These are phyloP conservation scores for Danio aesculapii DNA, from an alignment of 2,797 vertebrate species.

Conservation along the genomic window DNA sequence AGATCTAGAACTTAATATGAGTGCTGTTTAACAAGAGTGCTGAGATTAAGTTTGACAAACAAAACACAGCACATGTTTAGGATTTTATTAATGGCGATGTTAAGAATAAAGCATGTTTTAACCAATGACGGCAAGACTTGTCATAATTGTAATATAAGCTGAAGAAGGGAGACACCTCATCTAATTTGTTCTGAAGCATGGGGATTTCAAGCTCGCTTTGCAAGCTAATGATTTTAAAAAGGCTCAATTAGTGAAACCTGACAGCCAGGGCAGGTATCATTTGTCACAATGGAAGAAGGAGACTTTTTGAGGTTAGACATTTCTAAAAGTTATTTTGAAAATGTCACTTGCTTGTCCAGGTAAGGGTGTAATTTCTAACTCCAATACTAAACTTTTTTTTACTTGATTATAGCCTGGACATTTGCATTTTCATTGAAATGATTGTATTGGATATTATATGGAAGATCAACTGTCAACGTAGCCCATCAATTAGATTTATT, in stretches of 20 bases:
- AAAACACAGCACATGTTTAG: background rate
- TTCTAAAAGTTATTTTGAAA: constrained; percentile 56
- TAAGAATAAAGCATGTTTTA: constrained; percentile 7
- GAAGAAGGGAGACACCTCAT: constrained; percentile 47
- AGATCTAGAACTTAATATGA: background rate
- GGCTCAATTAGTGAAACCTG: constrained; percentile 70
- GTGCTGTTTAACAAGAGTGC: background rate
- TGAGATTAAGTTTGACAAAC: background rate
- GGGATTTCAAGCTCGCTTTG: constrained; percentile 70
- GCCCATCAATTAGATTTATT: constrained; percentile 20
- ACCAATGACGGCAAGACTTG: background rate
- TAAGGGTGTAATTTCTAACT: constrained; percentile 22
- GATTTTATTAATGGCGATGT: background rate
- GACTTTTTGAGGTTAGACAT: constrained; percentile 61
- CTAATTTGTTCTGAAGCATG: constrained; percentile 60
- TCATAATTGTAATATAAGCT: constrained; percentile 34
- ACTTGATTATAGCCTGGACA: constrained; percentile 4
- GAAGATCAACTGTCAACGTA: constrained; percentile 18
- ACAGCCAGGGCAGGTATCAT: constrained; percentile 72
- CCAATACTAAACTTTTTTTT: constrained; percentile 8
- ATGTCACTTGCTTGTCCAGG: constrained; percentile 33
- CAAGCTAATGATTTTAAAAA: constrained; percentile 71
- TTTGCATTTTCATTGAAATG: constrained; percentile 27
- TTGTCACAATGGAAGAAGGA: constrained; percentile 65
- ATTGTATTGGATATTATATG: constrained; percentile 27